Percentiles rank a stretch among this genome's conserved stretches.
These are phyloP conservation scores for Steinernema khuongi DNA, from an alignment of 1,140 invertebrate species.

Conservation along the genomic window DNA sequence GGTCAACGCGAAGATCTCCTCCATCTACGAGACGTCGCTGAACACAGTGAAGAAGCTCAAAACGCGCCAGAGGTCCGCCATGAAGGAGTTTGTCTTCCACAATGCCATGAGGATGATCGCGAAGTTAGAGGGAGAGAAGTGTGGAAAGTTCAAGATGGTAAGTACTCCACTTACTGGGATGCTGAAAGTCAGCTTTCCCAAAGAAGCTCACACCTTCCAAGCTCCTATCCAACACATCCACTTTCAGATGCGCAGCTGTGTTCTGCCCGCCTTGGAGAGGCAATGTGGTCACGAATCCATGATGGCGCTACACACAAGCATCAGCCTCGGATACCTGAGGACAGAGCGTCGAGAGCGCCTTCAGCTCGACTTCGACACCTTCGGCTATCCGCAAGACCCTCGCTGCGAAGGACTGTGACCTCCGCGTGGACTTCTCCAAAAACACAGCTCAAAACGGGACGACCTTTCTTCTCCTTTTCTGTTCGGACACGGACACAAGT, in stretches of 20 bases:
- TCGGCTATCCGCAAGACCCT: constrained; percentile 13
- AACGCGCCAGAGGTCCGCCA: neutral
- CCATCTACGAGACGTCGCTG: neutral
- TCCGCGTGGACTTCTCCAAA: neutral
- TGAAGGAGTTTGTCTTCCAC: neutral
- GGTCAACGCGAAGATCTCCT: constrained; percentile 4
- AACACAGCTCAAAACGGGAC: neutral
- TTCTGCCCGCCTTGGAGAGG: neutral
- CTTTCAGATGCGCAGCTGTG: neutral
- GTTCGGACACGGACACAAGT: too few species aligned
- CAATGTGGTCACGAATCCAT: constrained; percentile 18
- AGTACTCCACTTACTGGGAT: neutral
- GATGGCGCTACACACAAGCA: constrained; percentile 20
- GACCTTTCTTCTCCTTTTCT: neutral
- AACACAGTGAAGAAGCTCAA: neutral
- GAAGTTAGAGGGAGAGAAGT: neutral
- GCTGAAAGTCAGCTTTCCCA: too few species aligned
- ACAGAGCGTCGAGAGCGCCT: constrained; percentile 20
- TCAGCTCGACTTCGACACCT: constrained; percentile 21
- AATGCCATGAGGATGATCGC: neutral
- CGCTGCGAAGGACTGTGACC: constrained; percentile 19
- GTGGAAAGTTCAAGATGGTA: neutral
- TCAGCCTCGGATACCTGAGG: constrained; percentile 20
- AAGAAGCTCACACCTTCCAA: too few species aligned
- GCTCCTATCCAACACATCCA: too few species aligned